Conservation (phyloP, 2,797 vertebrate species). For the Acanthurus tractus region DNA sequence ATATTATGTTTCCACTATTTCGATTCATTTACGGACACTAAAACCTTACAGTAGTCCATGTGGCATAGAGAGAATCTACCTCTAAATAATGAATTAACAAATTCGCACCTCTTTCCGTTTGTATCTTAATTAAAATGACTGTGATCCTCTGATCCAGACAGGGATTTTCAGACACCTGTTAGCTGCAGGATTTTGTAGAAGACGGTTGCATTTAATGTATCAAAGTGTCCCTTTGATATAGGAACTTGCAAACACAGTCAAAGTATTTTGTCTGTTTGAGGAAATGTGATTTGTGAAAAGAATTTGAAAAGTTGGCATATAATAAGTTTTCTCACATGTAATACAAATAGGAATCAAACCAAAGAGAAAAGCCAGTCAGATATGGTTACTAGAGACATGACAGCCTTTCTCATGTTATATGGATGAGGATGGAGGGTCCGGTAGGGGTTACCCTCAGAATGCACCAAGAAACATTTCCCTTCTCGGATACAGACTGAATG, state of each 20-base stretch:
- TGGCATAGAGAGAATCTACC: not conserved
- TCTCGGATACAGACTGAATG: constrained; percentile 45
- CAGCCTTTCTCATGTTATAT: constrained; percentile 46
- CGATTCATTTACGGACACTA: constrained; percentile 11
- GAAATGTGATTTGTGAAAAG: not conserved
- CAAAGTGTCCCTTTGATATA: constrained; percentile 31
- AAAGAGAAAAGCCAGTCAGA: constrained; percentile 21
- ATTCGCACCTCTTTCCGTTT: constrained; percentile 13
- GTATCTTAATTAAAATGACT: constrained; percentile 36
- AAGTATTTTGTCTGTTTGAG: constrained; percentile 9
- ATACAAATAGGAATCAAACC: constrained; percentile 8
- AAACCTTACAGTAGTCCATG: not conserved
- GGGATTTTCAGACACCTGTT: constrained; percentile 44
- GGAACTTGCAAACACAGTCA: constrained; percentile 21
- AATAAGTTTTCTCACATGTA: constrained; percentile 31
- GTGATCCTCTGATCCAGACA: constrained; percentile 28
- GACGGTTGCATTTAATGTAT: constrained; percentile 1
- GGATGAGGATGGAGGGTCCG: constrained; percentile 40
- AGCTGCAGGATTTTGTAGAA: constrained; percentile 21
- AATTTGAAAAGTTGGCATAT: constrained; percentile 19
- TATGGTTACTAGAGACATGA: constrained; percentile 17
- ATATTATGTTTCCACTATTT: constrained; percentile 12
- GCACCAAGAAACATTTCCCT: constrained; percentile 40
- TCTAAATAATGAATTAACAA: not conserved
- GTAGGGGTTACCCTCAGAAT: constrained; percentile 26